Evolutionary conservation across 2,797 vertebrate species (phyloP), one percentile per base, ranked within the genome.

Genomic region (Micromesistius poutassou): DNA sequence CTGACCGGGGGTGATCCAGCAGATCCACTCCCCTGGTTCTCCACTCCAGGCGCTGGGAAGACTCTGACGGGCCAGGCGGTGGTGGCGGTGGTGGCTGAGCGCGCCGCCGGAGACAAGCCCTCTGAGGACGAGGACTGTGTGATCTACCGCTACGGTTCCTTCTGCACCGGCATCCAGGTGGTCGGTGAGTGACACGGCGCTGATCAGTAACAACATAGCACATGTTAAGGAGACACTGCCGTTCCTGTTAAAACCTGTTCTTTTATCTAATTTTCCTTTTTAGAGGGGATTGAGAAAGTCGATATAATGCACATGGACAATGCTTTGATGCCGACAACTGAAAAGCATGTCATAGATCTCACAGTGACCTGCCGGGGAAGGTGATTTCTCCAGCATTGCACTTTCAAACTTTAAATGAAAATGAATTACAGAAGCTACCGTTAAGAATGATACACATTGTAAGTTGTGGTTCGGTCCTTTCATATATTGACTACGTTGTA

Each of bases 61-160:
- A 91, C 38, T 0, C 83, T 83, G 71, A 86, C 79, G 42, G 87
- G 84, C 0, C 86, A 75, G 0, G 89, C 79, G n/a, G 25, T 87
- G 0, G 80, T 91, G 78, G 73, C 87, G 0, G 83, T 89, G 0
- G 85, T 95, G 72, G 92, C 88, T 40, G 96, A 96, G 86, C 91
- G 95, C 68, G 92, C 95, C 3, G 93, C 85, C 0, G 74, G 82
- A 0, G 84, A 91, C 25, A 88, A 81, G 35, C 84, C 91, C 14
- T 33, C 84, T 19, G 31, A 25, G 0, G 79, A 89, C 2, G 81
- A 88, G 1, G 91, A 94, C 79, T 98, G 97, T 25, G 83, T 97
- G 71, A 93, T 97, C 8, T 98, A 97, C 80, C 96, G 96, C 78
- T 99, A 98, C 0, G 97, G 97, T 74, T 97, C 95, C 85, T 97